These are phyloP conservation scores for Xylocampa areola DNA, from an alignment of 2,888 invertebrate genomes.

Conservation along the genomic window DNA sequence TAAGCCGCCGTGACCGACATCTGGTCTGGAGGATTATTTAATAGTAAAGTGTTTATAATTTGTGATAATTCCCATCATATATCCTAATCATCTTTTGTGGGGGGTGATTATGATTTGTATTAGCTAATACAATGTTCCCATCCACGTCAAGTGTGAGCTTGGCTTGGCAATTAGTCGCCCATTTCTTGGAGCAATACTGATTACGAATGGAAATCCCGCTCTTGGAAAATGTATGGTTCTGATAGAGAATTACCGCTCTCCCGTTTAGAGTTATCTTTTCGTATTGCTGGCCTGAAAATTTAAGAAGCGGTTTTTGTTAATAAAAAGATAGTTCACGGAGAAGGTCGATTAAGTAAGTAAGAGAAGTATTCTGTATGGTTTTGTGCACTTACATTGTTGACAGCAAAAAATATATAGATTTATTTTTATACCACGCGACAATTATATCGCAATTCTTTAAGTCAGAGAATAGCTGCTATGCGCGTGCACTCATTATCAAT, in stretches of 20 bases:
- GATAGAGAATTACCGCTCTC: slow-evolving; percentile 37
- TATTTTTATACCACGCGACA: too few species aligned
- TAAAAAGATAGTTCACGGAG: too few species aligned
- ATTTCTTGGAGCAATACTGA: slow-evolving; percentile 52
- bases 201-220: slow-evolving; percentile 30
- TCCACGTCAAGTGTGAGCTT: slow-evolving; percentile 48
- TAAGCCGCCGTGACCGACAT: too few species aligned
- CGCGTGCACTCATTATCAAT: too few species aligned
- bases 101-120: slow-evolving; percentile 58
- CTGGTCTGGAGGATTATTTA: too few species aligned
- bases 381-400: too few species aligned
- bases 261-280: slow-evolving; percentile 28
- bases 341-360: too few species aligned
- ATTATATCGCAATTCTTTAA: too few species aligned
- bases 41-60: too few species aligned
- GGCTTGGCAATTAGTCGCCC: slow-evolving; percentile 51
- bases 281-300: not conserved
- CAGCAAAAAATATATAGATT: too few species aligned
- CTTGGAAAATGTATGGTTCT: slow-evolving; percentile 50
- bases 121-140: slow-evolving; percentile 48
- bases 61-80: slow-evolving; percentile 19
- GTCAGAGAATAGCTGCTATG: too few species aligned
- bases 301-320: not conserved
- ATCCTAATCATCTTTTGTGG: slow-evolving; percentile 47
- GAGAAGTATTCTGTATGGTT: too few species aligned